phyloP scores from a whole-genome alignment of 2,797 vertebrate genomes.

The Otolemur crassicaudatus region DNA sequence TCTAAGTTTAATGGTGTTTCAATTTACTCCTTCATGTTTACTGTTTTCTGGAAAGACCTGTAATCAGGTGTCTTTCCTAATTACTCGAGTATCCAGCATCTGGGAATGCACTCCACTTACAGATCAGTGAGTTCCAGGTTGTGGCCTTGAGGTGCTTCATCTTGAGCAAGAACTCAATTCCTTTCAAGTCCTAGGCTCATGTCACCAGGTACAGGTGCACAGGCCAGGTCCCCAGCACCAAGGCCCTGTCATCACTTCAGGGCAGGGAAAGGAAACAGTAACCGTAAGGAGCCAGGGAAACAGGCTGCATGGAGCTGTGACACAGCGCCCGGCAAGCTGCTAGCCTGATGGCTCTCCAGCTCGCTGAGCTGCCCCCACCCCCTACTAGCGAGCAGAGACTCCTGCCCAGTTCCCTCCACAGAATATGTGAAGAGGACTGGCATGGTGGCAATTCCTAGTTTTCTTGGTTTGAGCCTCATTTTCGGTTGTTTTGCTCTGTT shows the following conservation, averaged over 20 bases:
- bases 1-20: neutral
- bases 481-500: neutral
- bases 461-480: neutral
- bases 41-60: conserved; percentile 9
- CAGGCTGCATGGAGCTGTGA: neutral
- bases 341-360: neutral
- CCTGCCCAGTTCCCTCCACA: neutral
- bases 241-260: neutral
- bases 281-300: neutral
- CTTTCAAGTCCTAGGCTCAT: neutral
- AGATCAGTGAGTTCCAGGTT: neutral
- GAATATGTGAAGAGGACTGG: neutral
- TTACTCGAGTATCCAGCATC: neutral
- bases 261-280: neutral
- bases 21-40: neutral
- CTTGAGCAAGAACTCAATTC: neutral
- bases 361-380: neutral
- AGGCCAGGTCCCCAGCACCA: neutral
- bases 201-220: neutral
- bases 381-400: neutral
- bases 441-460: neutral
- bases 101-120: neutral
- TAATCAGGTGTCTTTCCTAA: neutral
- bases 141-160: neutral
- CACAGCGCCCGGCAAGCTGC: neutral